phyloP scores from a whole-genome alignment of 2,797 vertebrate species.

The Chloroceryle inda region DNA sequence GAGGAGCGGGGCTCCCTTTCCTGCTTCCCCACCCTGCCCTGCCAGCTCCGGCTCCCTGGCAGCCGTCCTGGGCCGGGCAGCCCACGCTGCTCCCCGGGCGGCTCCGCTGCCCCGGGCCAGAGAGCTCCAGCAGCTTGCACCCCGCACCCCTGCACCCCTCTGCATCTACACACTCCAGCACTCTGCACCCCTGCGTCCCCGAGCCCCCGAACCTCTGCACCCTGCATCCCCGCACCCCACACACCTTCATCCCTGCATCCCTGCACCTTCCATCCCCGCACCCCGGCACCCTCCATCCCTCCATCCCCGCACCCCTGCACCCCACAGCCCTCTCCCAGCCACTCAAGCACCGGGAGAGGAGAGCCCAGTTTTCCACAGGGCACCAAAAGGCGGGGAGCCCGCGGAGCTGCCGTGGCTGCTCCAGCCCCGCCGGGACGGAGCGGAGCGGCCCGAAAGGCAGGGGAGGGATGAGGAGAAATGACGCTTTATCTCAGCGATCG shows the following conservation, averaged over 20 bases:
- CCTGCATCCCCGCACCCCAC: no score
- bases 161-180: accelerated
- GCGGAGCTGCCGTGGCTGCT: accelerated
- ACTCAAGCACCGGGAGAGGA: accelerated
- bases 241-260: no score
- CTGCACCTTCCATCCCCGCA: accelerated
- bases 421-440: neutral
- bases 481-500: conserved; percentile 22
- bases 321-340: neutral
- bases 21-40: conserved; percentile 61
- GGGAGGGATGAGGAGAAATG: neutral
- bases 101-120: neutral
- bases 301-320: no score
- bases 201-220: accelerated
- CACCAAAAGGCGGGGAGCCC: accelerated
- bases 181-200: accelerated
- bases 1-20: conserved; percentile 51
- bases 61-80: neutral
- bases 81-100: conserved; percentile 16
- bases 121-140: neutral
- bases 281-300: accelerated
- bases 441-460: neutral
- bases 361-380: neutral
- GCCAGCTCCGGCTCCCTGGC: conserved; percentile 33
- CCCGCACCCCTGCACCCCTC: no score